Evolutionary conservation across 2,113 vertebrate species (phyloP).

Genomic region (Lynx canadensis): DNA sequence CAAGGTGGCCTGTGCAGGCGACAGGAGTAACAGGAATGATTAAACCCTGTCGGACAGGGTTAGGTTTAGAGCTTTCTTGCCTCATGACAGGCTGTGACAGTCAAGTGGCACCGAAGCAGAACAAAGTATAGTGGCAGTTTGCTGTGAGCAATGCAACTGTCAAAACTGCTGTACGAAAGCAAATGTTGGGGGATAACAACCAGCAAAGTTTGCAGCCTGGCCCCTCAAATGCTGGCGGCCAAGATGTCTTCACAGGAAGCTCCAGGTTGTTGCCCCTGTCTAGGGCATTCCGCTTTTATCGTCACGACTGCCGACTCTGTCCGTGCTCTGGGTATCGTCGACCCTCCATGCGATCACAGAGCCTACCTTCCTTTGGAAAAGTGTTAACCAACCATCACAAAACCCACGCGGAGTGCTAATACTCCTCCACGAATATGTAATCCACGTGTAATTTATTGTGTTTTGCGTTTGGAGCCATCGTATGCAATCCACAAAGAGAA

Average conservation of each 20-base stretch:
- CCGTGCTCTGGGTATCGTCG: neutral
- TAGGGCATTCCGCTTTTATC: neutral
- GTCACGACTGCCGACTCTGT: neutral
- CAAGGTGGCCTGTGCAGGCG: slow-evolving; percentile 81
- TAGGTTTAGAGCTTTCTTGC: slow-evolving; percentile 82
- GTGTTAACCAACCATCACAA: neutral
- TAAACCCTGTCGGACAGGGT: slow-evolving; percentile 85
- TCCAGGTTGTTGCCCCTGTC: neutral
- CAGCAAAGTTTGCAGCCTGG: slow-evolving; percentile 75
- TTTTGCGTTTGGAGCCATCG: slow-evolving; percentile 46
- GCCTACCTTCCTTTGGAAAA: neutral
- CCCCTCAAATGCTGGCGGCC: slow-evolving; percentile 66
- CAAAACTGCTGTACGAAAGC: slow-evolving; percentile 80
- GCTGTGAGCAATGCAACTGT: slow-evolving; percentile 83
- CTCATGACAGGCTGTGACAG: slow-evolving; percentile 87
- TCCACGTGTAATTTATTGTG: slow-evolving; percentile 1
- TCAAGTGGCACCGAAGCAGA: slow-evolving; percentile 86
- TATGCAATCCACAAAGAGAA: neutral
- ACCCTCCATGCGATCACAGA: neutral
- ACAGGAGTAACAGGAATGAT: slow-evolving; percentile 84
- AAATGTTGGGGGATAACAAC: slow-evolving; percentile 76
- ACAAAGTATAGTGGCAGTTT: slow-evolving; percentile 85
- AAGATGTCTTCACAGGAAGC: slow-evolving; percentile 51
- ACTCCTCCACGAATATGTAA: neutral
- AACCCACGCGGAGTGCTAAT: neutral